Conservation (phyloP, 2,113 vertebrate species). For the Pelodiscus sinensis region DNA sequence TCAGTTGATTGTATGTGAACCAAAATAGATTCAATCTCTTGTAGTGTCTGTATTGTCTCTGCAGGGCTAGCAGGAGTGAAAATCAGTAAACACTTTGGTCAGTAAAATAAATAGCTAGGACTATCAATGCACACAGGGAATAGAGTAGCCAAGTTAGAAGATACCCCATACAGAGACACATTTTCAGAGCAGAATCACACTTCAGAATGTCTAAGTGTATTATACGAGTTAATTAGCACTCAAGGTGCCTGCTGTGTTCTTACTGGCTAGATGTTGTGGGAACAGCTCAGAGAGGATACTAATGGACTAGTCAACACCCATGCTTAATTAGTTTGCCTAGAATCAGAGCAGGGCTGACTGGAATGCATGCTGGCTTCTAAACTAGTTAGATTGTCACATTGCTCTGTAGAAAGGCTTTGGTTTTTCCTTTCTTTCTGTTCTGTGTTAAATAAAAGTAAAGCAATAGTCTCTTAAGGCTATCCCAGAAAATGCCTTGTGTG, state of each 20-base stretch:
- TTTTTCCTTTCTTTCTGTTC: neutral
- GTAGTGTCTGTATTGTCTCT: neutral
- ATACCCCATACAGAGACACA: neutral
- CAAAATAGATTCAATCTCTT: neutral
- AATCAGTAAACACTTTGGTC: neutral
- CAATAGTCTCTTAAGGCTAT: neutral
- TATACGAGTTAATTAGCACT: neutral
- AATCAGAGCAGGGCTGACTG: neutral
- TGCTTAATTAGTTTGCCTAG: neutral
- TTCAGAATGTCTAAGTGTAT: neutral
- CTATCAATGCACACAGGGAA: neutral
- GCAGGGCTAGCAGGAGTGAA: neutral
- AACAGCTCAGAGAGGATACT: neutral
- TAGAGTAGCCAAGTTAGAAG: neutral
- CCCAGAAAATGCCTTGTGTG: neutral
- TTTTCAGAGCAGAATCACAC: neutral
- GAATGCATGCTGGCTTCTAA: neutral
- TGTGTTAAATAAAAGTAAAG: neutral
- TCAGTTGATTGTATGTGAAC: neutral
- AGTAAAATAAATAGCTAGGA: neutral
- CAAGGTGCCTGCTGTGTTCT: fast-evolving
- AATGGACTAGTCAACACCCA: neutral
- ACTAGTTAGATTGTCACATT: fast-evolving
- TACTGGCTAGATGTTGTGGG: neutral
- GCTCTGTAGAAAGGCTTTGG: neutral